Evolutionary conservation across 2,113 vertebrate species (phyloP).

Genomic region (Tringa solitaria): DNA sequence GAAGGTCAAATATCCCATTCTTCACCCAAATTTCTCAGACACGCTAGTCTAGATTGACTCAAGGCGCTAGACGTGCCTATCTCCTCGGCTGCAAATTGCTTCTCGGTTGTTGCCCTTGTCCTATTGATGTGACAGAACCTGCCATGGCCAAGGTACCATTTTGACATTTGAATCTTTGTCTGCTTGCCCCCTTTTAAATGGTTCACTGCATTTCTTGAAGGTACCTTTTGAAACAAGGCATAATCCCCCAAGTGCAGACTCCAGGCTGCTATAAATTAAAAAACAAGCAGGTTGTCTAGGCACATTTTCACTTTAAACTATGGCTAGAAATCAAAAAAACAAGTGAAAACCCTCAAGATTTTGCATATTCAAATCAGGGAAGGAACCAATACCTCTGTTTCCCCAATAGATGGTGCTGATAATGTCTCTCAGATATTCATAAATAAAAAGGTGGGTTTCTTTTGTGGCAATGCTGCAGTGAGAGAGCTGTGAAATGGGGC

Average conservation of each 20-base stretch:
- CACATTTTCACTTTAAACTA: neutral
- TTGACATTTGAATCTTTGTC: constrained; percentile 36
- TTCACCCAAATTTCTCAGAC: neutral
- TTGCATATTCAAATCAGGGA: neutral
- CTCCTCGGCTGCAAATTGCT: constrained; percentile 5
- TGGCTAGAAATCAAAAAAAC: neutral
- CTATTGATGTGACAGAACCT: constrained; percentile 25
- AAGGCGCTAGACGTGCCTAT: neutral
- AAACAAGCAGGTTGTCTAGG: neutral
- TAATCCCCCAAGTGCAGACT: neutral
- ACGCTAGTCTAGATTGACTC: neutral
- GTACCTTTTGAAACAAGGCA: neutral
- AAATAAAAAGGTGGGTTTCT: neutral
- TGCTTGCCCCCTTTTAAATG: constrained; percentile 20
- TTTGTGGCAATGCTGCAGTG: neutral
- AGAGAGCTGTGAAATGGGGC: neutral
- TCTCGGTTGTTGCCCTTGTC: neutral
- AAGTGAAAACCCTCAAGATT: neutral
- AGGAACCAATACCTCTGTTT: neutral
- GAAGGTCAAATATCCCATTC: constrained; percentile 4
- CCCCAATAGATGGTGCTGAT: constrained; percentile 60
- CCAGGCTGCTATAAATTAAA: neutral
- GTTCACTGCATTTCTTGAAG: constrained; percentile 28
- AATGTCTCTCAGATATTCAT: neutral
- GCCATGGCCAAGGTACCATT: neutral